Conservation (phyloP, 2,888 invertebrate species). For the Eupeodes luniger region DNA sequence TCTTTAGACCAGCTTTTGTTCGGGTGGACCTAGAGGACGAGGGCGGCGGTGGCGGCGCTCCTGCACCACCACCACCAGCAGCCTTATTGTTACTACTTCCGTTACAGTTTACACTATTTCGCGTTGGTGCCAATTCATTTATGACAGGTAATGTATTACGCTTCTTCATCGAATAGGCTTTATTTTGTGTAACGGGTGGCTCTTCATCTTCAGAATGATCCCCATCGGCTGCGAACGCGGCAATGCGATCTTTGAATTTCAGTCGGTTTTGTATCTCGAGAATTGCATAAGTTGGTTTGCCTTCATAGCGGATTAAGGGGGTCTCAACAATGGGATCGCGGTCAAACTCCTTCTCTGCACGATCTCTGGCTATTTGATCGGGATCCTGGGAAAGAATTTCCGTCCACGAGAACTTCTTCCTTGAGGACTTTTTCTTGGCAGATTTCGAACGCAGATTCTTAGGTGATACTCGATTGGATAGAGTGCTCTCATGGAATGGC, state of each 20-base stretch:
- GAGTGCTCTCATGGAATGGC: constrained; percentile 83
- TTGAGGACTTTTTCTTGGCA: constrained; percentile 80
- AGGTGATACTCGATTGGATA: constrained; percentile 85
- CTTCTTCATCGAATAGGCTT: constrained; percentile 47
- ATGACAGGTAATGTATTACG: constrained; percentile 33
- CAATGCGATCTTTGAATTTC: constrained; percentile 80
- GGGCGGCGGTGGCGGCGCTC: constrained; percentile 7
- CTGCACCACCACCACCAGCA: constrained; percentile 14
- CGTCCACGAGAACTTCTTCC: constrained; percentile 83
- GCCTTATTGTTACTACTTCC: constrained; percentile 54
- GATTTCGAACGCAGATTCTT: constrained; percentile 87
- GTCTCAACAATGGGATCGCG: constrained; percentile 81
- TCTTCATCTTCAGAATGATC: constrained; percentile 65
- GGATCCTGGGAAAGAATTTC: constrained; percentile 84
- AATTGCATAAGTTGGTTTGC: constrained; percentile 84
- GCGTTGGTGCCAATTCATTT: constrained; percentile 29
- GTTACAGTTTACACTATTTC: constrained; percentile 63
- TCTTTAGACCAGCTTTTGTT: constrained; percentile 79
- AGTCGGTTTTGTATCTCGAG: constrained; percentile 81
- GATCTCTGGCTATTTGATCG: constrained; percentile 84
- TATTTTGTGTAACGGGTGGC: constrained; percentile 35
- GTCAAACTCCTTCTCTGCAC: constrained; percentile 84
- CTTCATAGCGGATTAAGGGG: constrained; percentile 80
- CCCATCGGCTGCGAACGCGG: constrained; percentile 77
- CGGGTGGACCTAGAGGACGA: constrained; percentile 77